Evolutionary conservation across 2,113 vertebrate genomes (phyloP).

Genomic region (Solenodon paradoxus): DNA sequence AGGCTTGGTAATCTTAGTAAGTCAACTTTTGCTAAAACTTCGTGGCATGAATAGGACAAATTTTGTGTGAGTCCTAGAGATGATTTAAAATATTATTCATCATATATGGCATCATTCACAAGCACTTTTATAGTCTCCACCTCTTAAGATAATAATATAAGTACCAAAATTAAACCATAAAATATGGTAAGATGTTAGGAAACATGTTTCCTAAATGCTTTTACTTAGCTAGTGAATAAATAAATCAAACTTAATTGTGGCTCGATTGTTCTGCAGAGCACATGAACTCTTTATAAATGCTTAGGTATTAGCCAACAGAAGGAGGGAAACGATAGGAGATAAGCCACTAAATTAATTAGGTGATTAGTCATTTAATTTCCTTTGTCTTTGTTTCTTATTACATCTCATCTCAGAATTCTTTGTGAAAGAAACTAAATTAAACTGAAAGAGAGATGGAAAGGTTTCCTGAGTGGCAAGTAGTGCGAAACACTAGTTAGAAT

Average conservation of each 20-base stretch:
- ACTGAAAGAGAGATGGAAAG: neutral
- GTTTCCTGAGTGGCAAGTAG: neutral
- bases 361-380: slow-evolving; percentile 35
- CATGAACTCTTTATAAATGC: neutral
- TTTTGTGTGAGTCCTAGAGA: neutral
- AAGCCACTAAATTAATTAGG: slow-evolving; percentile 16
- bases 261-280: neutral
- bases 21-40: neutral
- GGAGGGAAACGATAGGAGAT: neutral
- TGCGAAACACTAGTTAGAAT: neutral
- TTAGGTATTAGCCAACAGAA: neutral
- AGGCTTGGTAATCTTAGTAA: neutral
- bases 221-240: neutral
- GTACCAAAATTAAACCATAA: neutral
- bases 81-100: neutral
- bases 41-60: neutral
- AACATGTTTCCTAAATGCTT: neutral
- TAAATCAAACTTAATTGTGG: neutral
- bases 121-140: neutral
- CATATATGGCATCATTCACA: neutral
- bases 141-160: neutral
- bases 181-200: neutral
- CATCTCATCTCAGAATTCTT: neutral
- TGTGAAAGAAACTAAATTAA: slow-evolving; percentile 47
- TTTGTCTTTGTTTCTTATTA: slow-evolving; percentile 46